These are phyloP conservation scores for Liolophura sinensis DNA, from an alignment of 1,140 invertebrate genomes.

Conservation along the genomic window DNA sequence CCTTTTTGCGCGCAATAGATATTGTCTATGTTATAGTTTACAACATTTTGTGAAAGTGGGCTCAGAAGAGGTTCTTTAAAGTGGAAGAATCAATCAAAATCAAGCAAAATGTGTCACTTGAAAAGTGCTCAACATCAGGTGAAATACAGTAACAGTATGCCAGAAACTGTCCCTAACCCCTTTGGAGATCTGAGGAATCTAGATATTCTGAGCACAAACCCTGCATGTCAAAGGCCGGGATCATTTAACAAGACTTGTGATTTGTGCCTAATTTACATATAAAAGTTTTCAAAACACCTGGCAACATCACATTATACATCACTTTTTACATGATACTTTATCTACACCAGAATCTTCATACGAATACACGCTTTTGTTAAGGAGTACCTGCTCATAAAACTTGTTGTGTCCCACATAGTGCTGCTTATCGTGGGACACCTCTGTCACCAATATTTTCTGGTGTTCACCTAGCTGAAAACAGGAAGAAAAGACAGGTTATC, in stretches of 20 bases:
- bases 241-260: not conserved
- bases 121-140: too few relatives aligned
- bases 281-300: not conserved
- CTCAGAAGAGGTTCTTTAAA: too few relatives aligned
- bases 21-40: too few relatives aligned
- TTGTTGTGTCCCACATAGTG: constrained; percentile 96
- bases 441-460: constrained; percentile 87
- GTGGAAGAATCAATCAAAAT: too few relatives aligned
- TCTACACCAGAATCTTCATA: not conserved
- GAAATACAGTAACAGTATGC: too few relatives aligned
- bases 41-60: too few relatives aligned
- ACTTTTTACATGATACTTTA: not conserved
- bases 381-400: constrained; percentile 84
- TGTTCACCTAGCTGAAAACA: constrained; percentile 70
- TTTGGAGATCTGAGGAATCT: too few relatives aligned
- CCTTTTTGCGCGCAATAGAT: too few relatives aligned
- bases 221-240: not conserved
- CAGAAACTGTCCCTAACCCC: too few relatives aligned
- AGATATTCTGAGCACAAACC: not conserved
- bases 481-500: not conserved
- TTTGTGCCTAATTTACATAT: not conserved
- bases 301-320: not conserved
- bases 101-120: too few relatives aligned
- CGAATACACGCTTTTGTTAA: not conserved
- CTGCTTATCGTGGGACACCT: constrained; percentile 87